A percentile compares a stretch with the other conserved stretches of the same genome.
phyloP scores from a whole-genome alignment of 2,113 vertebrate species.

The Amblyornis subalaris region DNA sequence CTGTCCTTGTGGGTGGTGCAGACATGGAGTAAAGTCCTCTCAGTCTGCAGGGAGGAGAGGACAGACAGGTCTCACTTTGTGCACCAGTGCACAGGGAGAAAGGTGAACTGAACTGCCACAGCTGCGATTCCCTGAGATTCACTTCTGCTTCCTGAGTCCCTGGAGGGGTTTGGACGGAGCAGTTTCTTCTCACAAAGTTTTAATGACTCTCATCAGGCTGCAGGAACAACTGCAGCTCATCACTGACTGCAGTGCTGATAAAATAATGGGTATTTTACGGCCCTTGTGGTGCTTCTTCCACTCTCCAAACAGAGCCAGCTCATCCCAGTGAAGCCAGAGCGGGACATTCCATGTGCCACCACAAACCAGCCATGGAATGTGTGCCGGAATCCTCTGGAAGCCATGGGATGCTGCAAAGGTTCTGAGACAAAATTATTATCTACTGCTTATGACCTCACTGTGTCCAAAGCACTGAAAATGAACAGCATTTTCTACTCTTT shows the following conservation, averaged over 20 bases:
- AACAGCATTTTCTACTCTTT: neutral
- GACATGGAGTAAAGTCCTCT: accelerated
- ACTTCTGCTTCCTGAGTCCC: neutral
- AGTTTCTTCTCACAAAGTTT: neutral
- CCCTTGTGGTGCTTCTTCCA: neutral
- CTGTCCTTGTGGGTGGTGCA: neutral
- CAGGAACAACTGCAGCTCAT: neutral
- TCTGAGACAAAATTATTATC: neutral
- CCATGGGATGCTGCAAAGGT: neutral
- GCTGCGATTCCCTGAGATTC: neutral
- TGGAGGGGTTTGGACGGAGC: neutral
- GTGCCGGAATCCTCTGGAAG: neutral
- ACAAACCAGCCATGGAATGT: neutral
- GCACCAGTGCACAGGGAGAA: neutral
- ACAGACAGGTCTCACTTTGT: neutral
- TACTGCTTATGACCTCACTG: neutral
- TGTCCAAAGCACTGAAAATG: neutral
- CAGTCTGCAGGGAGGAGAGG: neutral
- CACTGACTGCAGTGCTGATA: neutral
- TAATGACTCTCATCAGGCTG: neutral
- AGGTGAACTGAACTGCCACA: neutral
- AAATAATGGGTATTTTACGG: neutral
- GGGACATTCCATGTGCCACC: neutral
- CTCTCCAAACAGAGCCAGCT: neutral
- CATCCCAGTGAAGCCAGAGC: neutral